A percentile compares a stretch with the other conserved stretches of the same genome.
Conservation (phyloP, 2,888 invertebrate species). For the Malthinus seriepunctatus region DNA sequence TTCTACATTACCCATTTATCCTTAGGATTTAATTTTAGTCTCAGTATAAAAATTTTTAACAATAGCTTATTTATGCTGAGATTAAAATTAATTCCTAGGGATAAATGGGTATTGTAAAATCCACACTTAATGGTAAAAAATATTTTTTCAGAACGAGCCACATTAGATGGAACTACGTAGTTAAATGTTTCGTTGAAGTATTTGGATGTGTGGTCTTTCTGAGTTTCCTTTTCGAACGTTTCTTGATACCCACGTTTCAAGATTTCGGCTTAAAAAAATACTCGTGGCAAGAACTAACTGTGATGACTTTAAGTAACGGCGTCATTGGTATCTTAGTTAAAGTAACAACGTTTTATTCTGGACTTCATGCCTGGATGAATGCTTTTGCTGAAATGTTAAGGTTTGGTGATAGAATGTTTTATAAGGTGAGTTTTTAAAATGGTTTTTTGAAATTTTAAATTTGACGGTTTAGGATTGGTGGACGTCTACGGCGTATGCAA, state of each 20-base stretch:
- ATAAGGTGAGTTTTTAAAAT: constrained; percentile 59
- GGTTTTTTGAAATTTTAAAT: neutral
- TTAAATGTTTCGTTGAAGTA: constrained; percentile 73
- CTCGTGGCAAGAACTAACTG: constrained; percentile 58
- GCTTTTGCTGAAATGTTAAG: constrained; percentile 86
- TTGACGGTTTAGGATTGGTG: constrained; percentile 80
- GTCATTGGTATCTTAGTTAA: constrained; percentile 71
- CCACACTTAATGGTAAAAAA: too few relatives aligned
- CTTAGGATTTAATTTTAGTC: too few relatives aligned
- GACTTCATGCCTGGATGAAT: constrained; percentile 91
- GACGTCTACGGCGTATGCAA: constrained; percentile 80
- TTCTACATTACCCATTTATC: too few relatives aligned
- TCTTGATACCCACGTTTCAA: constrained; percentile 70
- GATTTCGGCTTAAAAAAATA: constrained; percentile 59
- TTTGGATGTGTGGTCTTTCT: constrained; percentile 78
- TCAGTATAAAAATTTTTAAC: too few relatives aligned
- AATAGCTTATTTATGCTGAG: too few relatives aligned
- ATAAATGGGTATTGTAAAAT: too few relatives aligned
- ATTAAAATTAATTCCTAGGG: too few relatives aligned
- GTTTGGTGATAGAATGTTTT: constrained; percentile 86
- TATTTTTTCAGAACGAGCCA: constrained; percentile 63
- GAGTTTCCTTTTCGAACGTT: constrained; percentile 79
- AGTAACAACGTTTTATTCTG: constrained; percentile 71
- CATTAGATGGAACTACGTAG: constrained; percentile 76
- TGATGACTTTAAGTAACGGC: constrained; percentile 72